Evolutionary conservation across 2,113 vertebrate species (phyloP).

Genomic region (Neodon shergylaensis): DNA sequence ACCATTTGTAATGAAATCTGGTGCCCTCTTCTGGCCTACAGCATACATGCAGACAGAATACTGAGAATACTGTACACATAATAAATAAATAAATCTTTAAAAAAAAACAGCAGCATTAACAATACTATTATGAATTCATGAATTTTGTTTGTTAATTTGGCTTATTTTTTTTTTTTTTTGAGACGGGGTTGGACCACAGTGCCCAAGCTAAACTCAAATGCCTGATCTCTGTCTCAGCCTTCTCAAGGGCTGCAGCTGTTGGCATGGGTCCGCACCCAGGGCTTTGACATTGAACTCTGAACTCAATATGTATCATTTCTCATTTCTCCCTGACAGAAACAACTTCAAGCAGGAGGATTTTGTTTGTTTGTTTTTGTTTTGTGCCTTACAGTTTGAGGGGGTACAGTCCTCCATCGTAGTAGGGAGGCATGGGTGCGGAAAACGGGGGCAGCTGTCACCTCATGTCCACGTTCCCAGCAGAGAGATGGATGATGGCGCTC

Average conservation of each 20-base stretch:
- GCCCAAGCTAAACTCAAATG: neutral
- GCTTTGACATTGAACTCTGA: neutral
- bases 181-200: neutral
- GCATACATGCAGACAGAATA: too few species aligned
- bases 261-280: fast-evolving
- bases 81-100: too few species aligned
- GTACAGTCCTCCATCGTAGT: neutral
- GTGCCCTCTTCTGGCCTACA: too few species aligned
- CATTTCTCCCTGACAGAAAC: neutral
- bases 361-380: too few species aligned
- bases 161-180: neutral
- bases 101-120: neutral
- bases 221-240: neutral
- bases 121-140: neutral
- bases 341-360: neutral
- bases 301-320: neutral
- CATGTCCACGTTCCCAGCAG: neutral
- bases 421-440: neutral
- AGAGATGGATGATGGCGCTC: neutral
- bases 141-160: neutral
- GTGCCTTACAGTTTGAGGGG: neutral
- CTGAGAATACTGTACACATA: too few species aligned
- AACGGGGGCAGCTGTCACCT: neutral
- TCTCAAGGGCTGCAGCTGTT: neutral
- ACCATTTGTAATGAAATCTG: too few species aligned